Base-by-base conservation (phyloP, 2,113 vertebrate genomes). In the Poecile atricapillus region DNA sequence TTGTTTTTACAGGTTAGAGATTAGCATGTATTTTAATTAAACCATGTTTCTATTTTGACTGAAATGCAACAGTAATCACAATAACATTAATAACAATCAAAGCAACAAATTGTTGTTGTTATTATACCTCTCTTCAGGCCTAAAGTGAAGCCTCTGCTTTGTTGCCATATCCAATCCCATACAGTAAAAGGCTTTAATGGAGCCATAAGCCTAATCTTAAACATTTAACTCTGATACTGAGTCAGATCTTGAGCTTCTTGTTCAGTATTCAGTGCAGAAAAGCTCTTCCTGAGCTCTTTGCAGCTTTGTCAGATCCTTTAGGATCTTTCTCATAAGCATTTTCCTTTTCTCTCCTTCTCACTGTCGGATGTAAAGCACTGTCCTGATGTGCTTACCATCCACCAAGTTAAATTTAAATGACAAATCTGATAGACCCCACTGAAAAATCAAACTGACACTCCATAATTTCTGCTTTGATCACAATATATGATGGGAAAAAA, bases 301-400 rank as follows among this genome's bases (percentile, higher is more conserved):
- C 33, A 74, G 37, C 33, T 77, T 67, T 86, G 41, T 65, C 62
- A 84, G 44, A 94, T 78, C 67, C 55, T 52, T 44, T 24, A 68
- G 70, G 33, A 52, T 65, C 49, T 67, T 73, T 33, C 46, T 74
- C 14, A 15, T 28, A 10, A 73, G 82, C 30, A 39, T 68, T 83
- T 83, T 76, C 52, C 56, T 64, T 68, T 60, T 64, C n/a, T 25
- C 17, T 55, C 14, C 7, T 3, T 33, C 63, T 62, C 33, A 1
- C 39, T 59, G 52, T 44, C 4, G 1, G 1, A 70, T 1, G 1
- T 23, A 59, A 49, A 7, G 2, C 10, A 10, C 24, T 0, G 0
- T 56, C 67, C 49, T 4, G 2, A 41, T 1, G 5, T 22, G 23
- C 21, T 62, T 24, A 30, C 16, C 50, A 47, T 47, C 20, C 35